These are phyloP conservation scores for Callospermophilus lateralis DNA, from an alignment of 2,113 vertebrate species.

Conservation along the genomic window DNA sequence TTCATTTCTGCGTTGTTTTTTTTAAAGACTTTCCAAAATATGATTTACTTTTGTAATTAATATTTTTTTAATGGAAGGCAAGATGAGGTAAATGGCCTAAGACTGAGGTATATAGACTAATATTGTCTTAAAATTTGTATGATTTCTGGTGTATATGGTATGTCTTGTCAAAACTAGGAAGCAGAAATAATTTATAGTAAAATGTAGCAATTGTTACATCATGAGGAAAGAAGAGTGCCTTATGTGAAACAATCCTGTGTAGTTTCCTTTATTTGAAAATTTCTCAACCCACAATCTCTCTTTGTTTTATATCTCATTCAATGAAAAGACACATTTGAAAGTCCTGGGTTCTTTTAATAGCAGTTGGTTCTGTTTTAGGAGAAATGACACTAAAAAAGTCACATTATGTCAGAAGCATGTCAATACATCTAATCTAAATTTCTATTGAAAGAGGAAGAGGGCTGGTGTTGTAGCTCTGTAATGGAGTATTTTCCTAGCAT, in stretches of 20 bases:
- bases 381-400: background rate
- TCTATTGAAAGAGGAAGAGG: background rate
- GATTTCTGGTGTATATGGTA: background rate
- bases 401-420: slow-evolving; percentile 31
- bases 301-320: slow-evolving; percentile 18
- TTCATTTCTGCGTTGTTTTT: background rate
- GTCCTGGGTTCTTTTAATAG: background rate
- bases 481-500: background rate
- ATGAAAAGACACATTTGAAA: slow-evolving; percentile 1
- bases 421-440: background rate
- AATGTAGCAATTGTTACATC: background rate
- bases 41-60: background rate
- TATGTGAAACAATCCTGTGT: background rate
- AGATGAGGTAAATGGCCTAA: background rate
- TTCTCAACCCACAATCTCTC: background rate
- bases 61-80: background rate
- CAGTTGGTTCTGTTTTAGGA: background rate
- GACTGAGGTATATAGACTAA: background rate
- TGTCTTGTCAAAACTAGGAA: background rate
- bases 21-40: background rate
- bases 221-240: background rate
- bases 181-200: slow-evolving; percentile 13
- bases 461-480: background rate
- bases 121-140: background rate
- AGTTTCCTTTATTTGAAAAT: slow-evolving; percentile 45